Conservation (phyloP, 2,888 invertebrate species). For the Petrolisthes manimaculis region DNA sequence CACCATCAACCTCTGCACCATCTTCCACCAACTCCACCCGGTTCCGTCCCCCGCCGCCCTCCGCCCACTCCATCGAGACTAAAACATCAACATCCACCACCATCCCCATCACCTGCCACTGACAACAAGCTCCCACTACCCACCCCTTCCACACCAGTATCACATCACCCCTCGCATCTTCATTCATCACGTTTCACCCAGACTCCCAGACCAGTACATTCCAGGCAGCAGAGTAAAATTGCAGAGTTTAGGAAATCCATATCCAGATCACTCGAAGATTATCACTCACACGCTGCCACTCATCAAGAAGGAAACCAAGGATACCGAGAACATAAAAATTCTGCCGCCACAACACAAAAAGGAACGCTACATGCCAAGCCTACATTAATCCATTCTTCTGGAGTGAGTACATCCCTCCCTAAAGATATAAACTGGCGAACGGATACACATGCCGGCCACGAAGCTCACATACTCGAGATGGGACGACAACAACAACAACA, state of each 20-base stretch:
- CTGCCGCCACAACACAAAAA: slow-evolving; percentile 3
- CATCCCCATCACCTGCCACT: background rate
- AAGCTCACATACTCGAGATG: too few relatives aligned
- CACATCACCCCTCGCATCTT: background rate
- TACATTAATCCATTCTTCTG: background rate
- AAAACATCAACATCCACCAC: background rate
- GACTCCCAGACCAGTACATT: background rate
- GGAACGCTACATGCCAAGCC: background rate
- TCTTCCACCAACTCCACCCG: slow-evolving; percentile 12
- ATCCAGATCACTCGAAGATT: slow-evolving; percentile 5
- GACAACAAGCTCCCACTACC: background rate
- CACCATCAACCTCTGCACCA: slow-evolving; percentile 11
- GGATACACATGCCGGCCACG: background rate
- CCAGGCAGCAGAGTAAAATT: background rate
- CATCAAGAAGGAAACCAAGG: background rate
- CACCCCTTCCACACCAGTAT: background rate
- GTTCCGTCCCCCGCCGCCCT: background rate
- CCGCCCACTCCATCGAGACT: slow-evolving; percentile 16
- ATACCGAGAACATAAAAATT: background rate
- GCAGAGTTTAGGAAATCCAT: background rate
- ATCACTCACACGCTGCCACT: background rate
- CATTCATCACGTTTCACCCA: background rate
- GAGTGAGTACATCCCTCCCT: slow-evolving; percentile 6
- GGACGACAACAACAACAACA: background rate
- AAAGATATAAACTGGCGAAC: background rate